Evolutionary conservation across 2,888 invertebrate genomes (phyloP).

Genomic region (Hirtodrosophila trivittata): DNA sequence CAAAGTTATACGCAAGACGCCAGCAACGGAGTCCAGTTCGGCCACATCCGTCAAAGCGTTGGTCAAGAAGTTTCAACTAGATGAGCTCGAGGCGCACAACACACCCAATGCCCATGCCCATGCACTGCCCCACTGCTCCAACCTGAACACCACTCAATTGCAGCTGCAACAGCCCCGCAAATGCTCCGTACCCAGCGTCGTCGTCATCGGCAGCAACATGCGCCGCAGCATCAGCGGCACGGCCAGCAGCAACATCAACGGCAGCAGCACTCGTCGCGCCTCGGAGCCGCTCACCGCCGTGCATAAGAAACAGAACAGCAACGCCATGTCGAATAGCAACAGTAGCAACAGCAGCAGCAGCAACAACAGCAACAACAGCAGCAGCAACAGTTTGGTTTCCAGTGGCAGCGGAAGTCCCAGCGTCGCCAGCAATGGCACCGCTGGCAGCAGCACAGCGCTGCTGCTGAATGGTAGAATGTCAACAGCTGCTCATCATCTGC

Average conservation of each 20-base stretch:
- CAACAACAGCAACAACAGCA: constrained; percentile 29
- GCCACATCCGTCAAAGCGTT: constrained; percentile 83
- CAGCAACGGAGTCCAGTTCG: constrained; percentile 85
- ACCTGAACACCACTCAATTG: constrained; percentile 10
- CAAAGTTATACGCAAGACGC: constrained; percentile 87
- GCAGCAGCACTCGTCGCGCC: constrained; percentile 58
- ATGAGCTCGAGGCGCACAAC: constrained; percentile 54
- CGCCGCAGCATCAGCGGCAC: constrained; percentile 34
- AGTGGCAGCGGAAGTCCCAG: constrained; percentile 34
- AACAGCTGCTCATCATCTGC: constrained; percentile 59
- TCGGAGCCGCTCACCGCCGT: constrained; percentile 73
- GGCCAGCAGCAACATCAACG: constrained; percentile 39
- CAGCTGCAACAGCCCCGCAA: constrained; percentile 46
- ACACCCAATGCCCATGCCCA: constrained; percentile 9
- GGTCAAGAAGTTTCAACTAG: constrained; percentile 84
- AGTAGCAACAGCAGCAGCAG: constrained; percentile 31
- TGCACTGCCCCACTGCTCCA: constrained; percentile 1
- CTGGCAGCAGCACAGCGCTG: constrained; percentile 41
- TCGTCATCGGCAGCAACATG: constrained; percentile 33
- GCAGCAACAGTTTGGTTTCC: constrained; percentile 21
- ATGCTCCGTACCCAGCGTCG: constrained; percentile 37
- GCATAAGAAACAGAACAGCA: constrained; percentile 56
- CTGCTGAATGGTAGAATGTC: constrained; percentile 47
- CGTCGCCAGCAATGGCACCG: constrained; percentile 36
- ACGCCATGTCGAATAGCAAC: constrained; percentile 50